phyloP scores from a whole-genome alignment of 1,140 invertebrate genomes.

The Notospermus geniculatus region DNA sequence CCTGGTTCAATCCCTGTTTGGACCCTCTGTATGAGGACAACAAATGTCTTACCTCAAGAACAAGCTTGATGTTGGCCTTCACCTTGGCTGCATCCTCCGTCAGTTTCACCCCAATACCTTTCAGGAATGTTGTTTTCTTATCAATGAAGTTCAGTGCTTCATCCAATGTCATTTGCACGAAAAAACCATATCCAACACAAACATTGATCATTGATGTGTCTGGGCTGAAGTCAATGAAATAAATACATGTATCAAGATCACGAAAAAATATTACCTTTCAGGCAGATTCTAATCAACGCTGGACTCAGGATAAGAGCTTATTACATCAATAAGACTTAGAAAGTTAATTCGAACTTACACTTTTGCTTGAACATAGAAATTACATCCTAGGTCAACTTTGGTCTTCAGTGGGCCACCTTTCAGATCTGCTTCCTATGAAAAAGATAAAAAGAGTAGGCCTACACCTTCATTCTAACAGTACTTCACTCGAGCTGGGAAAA shows the following conservation, averaged over 20 bases:
- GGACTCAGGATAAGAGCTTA: no score
- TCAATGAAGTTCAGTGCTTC: conserved; percentile 72
- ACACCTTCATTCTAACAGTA: no score
- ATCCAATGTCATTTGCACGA: conserved; percentile 68
- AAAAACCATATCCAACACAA: conserved; percentile 74
- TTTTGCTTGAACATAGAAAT: conserved; percentile 61
- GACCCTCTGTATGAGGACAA: neutral
- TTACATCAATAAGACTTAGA: neutral
- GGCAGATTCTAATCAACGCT: neutral
- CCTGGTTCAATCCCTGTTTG: neutral
- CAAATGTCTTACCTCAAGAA: conserved; percentile 51
- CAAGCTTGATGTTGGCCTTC: conserved; percentile 77
- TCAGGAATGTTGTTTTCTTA: conserved; percentile 66
- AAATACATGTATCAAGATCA: no score
- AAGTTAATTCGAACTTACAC: conserved; percentile 31
- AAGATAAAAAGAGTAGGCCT: conserved; percentile 12
- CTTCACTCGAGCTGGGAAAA: no score
- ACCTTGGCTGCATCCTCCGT: conserved; percentile 67
- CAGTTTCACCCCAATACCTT: conserved; percentile 61
- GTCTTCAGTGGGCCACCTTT: conserved; percentile 70
- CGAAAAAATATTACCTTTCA: neutral
- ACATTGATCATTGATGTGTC: conserved; percentile 69
- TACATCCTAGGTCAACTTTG: conserved; percentile 75
- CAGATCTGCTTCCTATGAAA: conserved; percentile 59
- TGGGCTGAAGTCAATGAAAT: conserved; percentile 39